Evolutionary conservation across 2,797 vertebrate species (phyloP).

Genomic region (Cyprinella venusta): DNA sequence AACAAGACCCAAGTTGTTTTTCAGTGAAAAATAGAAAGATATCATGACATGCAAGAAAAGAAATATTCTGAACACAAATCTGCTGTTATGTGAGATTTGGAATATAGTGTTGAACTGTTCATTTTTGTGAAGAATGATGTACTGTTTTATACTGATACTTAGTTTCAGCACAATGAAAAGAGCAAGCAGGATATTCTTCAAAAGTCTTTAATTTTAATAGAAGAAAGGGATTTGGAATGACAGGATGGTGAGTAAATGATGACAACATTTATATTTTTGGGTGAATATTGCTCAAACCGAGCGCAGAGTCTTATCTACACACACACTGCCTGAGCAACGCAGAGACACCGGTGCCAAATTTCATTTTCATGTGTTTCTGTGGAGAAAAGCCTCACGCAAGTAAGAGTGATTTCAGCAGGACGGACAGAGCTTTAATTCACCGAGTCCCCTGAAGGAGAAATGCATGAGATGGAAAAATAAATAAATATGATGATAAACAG

Average conservation of each 20-base stretch:
- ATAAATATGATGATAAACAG: slow-evolving; percentile 67
- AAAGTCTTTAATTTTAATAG: background rate
- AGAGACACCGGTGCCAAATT: slow-evolving; percentile 17
- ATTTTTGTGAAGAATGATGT: background rate
- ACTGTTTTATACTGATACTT: background rate
- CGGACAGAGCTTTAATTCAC: slow-evolving; percentile 84
- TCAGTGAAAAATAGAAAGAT: too few species aligned
- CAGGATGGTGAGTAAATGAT: slow-evolving; percentile 2
- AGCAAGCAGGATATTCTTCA: background rate
- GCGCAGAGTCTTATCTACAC: slow-evolving; percentile 10
- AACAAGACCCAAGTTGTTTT: too few species aligned
- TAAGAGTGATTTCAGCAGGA: slow-evolving; percentile 80
- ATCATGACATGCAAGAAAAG: too few species aligned
- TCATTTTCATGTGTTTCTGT: slow-evolving; percentile 82
- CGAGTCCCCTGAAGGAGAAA: slow-evolving; percentile 74
- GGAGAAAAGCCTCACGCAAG: slow-evolving; percentile 81
- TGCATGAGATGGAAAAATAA: slow-evolving; percentile 76
- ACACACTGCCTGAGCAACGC: background rate
- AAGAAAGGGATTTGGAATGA: slow-evolving; percentile 13
- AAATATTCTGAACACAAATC: background rate
- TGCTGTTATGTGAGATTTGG: background rate
- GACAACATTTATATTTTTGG: background rate
- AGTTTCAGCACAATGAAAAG: background rate
- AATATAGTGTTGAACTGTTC: background rate
- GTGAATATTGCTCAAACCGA: background rate